phyloP scores from a whole-genome alignment of 2,888 invertebrate genomes.

The Myopa testacea region DNA sequence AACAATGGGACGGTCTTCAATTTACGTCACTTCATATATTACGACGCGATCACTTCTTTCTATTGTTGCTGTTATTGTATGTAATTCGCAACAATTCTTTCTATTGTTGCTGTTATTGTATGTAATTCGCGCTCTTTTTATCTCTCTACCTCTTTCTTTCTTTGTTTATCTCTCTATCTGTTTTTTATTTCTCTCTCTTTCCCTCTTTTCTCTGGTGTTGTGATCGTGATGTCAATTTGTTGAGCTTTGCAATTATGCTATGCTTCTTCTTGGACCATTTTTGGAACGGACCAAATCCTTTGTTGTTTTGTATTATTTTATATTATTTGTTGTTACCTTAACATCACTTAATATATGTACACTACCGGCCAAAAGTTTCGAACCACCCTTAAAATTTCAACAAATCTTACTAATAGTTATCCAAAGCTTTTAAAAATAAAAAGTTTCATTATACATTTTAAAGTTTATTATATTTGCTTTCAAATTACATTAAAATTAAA shows the following conservation, averaged over 20 bases:
- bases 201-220: background rate
- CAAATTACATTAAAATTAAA: too few species aligned
- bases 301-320: background rate
- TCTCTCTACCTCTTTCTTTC: background rate
- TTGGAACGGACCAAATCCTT: too few species aligned
- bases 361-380: background rate
- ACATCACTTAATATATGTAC: slow-evolving; percentile 12
- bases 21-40: background rate
- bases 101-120: background rate
- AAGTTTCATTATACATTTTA: too few species aligned
- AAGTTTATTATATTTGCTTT: too few species aligned
- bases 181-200: background rate
- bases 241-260: slow-evolving; percentile 20
- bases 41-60: background rate
- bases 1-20: slow-evolving; percentile 14
- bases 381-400: too few species aligned
- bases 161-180: slow-evolving; percentile 16
- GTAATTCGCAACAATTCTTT: background rate
- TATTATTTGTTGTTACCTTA: background rate
- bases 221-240: slow-evolving; percentile 35
- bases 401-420: too few species aligned
- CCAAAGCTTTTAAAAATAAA: too few species aligned
- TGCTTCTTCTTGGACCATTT: background rate
- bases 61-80: background rate
- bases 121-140: background rate